Evolutionary conservation across 37 sponge, comb jelly and placozoan species (phyloP).

Genomic region (Halichondria panicea): DNA sequence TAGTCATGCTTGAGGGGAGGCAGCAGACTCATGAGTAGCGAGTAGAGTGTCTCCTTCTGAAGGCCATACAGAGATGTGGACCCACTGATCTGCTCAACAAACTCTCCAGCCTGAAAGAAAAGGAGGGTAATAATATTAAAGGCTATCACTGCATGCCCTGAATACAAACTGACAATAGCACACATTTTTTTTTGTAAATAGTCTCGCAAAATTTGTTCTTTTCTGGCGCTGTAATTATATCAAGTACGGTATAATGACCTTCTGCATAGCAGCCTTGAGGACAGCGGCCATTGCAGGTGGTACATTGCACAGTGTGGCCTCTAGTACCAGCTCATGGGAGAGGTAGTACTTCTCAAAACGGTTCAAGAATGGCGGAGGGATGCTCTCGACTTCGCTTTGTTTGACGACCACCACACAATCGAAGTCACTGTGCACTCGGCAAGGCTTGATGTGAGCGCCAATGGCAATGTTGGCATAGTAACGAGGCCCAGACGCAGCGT

Average conservation of each 20-base stretch:
- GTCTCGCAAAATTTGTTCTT: not conserved
- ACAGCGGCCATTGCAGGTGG: slow-evolving; percentile 51
- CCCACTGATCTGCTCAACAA: slow-evolving; percentile 39
- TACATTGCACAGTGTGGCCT: slow-evolving; percentile 49
- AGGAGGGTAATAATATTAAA: not conserved
- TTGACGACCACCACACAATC: slow-evolving; percentile 86
- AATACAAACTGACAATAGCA: not conserved
- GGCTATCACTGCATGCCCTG: not conserved
- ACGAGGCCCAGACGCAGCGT: slow-evolving; percentile 58
- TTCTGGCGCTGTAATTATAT: not conserved
- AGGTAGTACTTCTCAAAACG: slow-evolving; percentile 87
- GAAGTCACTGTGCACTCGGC: slow-evolving; percentile 75
- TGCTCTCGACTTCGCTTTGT: slow-evolving; percentile 49
- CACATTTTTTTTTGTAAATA: not conserved
- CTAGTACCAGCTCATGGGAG: slow-evolving; percentile 66
- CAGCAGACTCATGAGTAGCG: slow-evolving; percentile 54
- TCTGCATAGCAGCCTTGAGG: slow-evolving; percentile 49
- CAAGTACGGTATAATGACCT: slow-evolving; percentile 33
- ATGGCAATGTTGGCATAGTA: slow-evolving; percentile 93
- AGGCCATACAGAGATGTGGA: slow-evolving; percentile 52
- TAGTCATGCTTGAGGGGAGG: slow-evolving; percentile 33
- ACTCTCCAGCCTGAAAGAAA: slow-evolving; percentile 51
- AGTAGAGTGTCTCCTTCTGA: slow-evolving; percentile 58
- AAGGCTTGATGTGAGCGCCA: slow-evolving; percentile 84
- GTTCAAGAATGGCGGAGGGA: slow-evolving; percentile 84